Percentiles rank a stretch among this genome's conserved stretches.
These are phyloP conservation scores for Heliconius sara DNA, from an alignment of 2,888 invertebrate genomes.

Conservation along the genomic window DNA sequence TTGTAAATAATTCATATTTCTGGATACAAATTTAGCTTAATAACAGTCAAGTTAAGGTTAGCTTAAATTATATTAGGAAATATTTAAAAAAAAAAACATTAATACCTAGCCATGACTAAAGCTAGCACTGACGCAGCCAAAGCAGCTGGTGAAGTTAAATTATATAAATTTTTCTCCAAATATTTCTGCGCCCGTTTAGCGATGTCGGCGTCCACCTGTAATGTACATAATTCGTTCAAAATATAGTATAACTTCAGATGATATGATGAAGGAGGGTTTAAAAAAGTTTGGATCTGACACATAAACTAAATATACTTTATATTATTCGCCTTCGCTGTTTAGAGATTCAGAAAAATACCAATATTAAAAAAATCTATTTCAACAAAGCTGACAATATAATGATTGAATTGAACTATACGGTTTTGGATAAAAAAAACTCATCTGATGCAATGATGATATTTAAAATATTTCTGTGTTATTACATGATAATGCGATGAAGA, in stretches of 20 bases:
- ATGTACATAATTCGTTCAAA: neutral
- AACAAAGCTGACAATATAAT: neutral
- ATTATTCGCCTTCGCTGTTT: neutral
- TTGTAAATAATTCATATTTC: neutral
- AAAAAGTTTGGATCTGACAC: no score
- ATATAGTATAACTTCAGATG: no score
- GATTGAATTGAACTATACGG: no score
- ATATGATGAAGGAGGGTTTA: no score
- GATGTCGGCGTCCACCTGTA: conserved; percentile 72
- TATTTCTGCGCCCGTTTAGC: conserved; percentile 83
- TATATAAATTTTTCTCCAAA: conserved; percentile 83
- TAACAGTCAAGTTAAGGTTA: neutral
- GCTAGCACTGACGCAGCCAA: conserved; percentile 85
- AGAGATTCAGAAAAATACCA: neutral
- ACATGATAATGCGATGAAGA: no score
- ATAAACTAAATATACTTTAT: no score
- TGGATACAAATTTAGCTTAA: neutral
- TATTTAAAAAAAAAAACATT: neutral
- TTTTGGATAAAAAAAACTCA: no score
- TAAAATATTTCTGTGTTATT: no score
- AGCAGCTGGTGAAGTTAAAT: conserved; percentile 83
- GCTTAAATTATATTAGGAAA: neutral
- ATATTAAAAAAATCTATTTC: neutral
- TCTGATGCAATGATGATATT: no score
- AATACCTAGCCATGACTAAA: conserved; percentile 80